Evolutionary conservation across 2,888 invertebrate species (phyloP), one percentile per base, ranked within the genome.

Genomic region (Stenichneumon culpator): DNA sequence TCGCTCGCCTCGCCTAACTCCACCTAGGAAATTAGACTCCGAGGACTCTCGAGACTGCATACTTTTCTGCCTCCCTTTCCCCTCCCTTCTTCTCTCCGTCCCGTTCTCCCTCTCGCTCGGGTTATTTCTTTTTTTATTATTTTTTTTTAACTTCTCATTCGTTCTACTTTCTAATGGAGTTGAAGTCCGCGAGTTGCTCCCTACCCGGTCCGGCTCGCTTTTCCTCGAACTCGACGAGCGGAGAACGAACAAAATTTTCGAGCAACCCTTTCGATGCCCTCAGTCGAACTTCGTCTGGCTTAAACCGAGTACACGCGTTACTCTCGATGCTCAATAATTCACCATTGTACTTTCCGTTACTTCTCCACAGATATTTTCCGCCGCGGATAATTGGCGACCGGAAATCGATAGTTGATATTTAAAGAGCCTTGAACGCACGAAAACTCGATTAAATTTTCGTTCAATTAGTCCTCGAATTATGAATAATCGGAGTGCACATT

Each of bases 11-110:
- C 54, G 32, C 47, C 50, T 73, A 25, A 39, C 63, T 70, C 52
- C 36, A 50, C 72, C 72, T 72, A 77, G 85, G 79, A 85, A 85
- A 85, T 85, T 85, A 85, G 79, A 85, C 85, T 85, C 73, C 72
- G 72, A 82, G 79, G 79, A 85, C 85, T 79, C 85, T 85, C 77
- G 75, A 85, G 82, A 79, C 82, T 85, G 79, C 72, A 79, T 82
- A 82, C 79, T 82, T 80, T 77, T 54, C 16, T 52, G 65, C 67
- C 67, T 82, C 67, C 78, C 69, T 63, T 36, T 68, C 25, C 54
- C 60, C 50, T 32, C 14, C 68, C 36, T 69, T 60, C 80, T 63
- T 54, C 68, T 65, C 70, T 28, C 67, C 25, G 50, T n/a, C 50
- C 60, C 57, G 44, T 60, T 50, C 73, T 67, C 39, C 57, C 25